These are phyloP conservation scores for Chalcis sispes DNA, from an alignment of 2,888 invertebrate genomes.

Conservation along the genomic window DNA sequence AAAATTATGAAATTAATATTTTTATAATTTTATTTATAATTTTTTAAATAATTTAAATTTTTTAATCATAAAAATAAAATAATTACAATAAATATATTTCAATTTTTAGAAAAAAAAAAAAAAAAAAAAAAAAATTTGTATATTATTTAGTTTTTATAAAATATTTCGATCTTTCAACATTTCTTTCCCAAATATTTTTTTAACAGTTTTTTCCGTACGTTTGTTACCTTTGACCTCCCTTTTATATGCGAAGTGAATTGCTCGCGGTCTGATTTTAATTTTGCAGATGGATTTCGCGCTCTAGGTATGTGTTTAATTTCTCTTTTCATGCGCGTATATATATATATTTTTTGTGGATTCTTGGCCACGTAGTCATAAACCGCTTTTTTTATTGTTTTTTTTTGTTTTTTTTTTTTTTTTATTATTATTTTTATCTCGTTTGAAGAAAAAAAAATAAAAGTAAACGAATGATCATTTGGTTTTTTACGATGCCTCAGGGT, in stretches of 20 bases:
- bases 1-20: too few species aligned
- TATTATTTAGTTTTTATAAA: too few species aligned
- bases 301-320: conserved; percentile 35
- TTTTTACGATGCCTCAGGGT: not conserved
- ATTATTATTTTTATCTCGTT: not conserved
- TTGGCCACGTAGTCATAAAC: too few species aligned
- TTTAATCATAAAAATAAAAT: too few species aligned
- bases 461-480: not conserved
- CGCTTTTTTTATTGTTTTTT: too few species aligned
- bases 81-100: too few species aligned
- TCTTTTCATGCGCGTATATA: conserved; percentile 2
- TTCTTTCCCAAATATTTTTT: not conserved
- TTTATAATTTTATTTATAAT: too few species aligned
- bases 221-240: conserved; percentile 23
- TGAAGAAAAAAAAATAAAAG: conserved; percentile 4
- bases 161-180: not conserved
- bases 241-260: not conserved
- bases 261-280: conserved; percentile 42
- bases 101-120: too few species aligned
- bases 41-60: too few species aligned
- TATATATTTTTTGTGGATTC: conserved; percentile 14
- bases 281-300: conserved; percentile 49
- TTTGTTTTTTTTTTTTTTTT: conserved; percentile 5
- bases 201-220: not conserved
- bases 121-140: too few species aligned